Conservation (phyloP, 2,113 vertebrate species). For the Gasterosteus nipponicus region DNA sequence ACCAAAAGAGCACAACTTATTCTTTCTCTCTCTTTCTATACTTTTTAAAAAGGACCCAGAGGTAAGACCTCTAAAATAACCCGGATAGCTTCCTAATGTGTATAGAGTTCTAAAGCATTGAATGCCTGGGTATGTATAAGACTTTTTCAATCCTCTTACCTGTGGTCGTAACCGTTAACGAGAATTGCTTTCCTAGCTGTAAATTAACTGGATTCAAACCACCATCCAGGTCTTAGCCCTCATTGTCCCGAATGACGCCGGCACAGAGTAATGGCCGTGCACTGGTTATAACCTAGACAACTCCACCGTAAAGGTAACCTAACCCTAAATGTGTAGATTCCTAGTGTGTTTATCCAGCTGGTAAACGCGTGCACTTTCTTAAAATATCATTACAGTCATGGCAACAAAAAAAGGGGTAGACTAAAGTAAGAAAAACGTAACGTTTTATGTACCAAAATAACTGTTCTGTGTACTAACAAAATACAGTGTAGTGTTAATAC, state of each 20-base stretch:
- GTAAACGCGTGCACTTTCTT: conserved; percentile 86
- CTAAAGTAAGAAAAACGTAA: conserved; percentile 78
- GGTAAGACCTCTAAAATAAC: conserved; percentile 89
- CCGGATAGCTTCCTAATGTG: conserved; percentile 87
- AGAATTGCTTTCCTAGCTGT: conserved; percentile 83
- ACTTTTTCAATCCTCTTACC: conserved; percentile 84
- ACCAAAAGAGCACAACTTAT: conserved; percentile 86
- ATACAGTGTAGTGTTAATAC: conserved; percentile 81
- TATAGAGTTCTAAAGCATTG: conserved; percentile 85
- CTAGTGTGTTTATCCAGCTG: conserved; percentile 87
- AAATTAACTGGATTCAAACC: conserved; percentile 93
- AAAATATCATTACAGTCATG: conserved; percentile 76
- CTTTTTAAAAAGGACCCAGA: conserved; percentile 88
- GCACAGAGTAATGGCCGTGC: conserved; percentile 94
- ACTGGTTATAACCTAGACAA: conserved; percentile 96
- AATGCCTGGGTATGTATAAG: conserved; percentile 87
- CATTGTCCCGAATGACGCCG: conserved; percentile 92
- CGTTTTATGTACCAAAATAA: conserved; percentile 81
- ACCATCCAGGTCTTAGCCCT: conserved; percentile 93
- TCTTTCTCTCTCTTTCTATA: conserved; percentile 87
- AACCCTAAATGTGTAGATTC: conserved; percentile 97
- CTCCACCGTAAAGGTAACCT: conserved; percentile 97
- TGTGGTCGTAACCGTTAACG: conserved; percentile 83
- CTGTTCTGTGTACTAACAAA: conserved; percentile 80
- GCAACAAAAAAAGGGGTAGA: conserved; percentile 71